Evolutionary conservation across 2,797 vertebrate genomes (phyloP).

Genomic region (Gadopsis bispinosus): DNA sequence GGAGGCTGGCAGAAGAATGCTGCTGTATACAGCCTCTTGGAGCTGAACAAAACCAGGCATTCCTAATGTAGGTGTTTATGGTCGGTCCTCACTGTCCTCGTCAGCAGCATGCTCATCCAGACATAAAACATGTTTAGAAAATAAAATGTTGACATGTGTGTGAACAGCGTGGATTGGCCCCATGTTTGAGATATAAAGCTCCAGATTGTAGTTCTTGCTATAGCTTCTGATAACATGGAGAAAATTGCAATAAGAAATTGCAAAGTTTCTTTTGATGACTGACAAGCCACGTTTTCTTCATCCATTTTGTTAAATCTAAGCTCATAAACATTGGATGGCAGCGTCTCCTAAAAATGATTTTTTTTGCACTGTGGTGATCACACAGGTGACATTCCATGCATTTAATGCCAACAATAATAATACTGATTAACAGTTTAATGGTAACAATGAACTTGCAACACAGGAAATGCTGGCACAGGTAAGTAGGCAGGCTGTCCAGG

Average conservation of each 20-base stretch:
- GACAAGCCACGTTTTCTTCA: not conserved
- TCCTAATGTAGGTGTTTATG: conserved; percentile 79
- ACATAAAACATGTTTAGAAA: conserved; percentile 38
- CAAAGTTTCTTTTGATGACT: not conserved
- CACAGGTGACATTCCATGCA: not conserved
- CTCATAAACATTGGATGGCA: not conserved
- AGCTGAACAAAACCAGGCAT: conserved; percentile 78
- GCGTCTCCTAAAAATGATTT: accelerated
- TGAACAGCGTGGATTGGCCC: conserved; percentile 4
- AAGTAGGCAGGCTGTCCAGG: too few species aligned
- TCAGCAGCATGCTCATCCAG: conserved; percentile 55
- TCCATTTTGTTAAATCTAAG: not conserved
- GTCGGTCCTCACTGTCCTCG: conserved; percentile 51
- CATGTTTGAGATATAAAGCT: not conserved
- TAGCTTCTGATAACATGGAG: not conserved
- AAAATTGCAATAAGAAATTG: not conserved
- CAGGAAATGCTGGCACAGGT: too few species aligned
- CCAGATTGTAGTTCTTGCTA: not conserved
- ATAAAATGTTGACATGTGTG: conserved; percentile 13
- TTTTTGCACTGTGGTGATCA: not conserved
- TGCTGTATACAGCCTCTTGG: conserved; percentile 62
- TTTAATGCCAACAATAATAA: not conserved
- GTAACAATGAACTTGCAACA: too few species aligned
- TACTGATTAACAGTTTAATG: too few species aligned
- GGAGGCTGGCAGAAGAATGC: conserved; percentile 69